Percentiles rank a stretch among this genome's conserved stretches.
Conservation (phyloP, 2,113 vertebrate species). For the Calidris pugnax region DNA sequence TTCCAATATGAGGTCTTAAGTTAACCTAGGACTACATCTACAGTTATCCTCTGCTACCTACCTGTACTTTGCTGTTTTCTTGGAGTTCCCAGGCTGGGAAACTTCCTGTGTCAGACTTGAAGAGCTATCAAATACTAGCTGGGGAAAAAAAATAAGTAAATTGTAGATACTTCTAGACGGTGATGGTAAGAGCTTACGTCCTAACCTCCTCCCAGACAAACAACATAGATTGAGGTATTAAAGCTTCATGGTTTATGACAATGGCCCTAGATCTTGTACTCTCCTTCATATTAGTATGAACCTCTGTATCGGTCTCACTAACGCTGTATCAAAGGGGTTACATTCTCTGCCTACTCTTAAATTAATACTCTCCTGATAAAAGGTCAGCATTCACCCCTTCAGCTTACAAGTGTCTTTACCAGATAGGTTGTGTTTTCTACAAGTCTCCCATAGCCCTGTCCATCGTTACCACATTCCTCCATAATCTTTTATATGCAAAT, state of each 20-base stretch:
- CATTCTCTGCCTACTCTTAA: neutral
- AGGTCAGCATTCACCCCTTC: neutral
- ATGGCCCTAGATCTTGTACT: neutral
- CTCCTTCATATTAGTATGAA: neutral
- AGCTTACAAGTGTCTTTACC: neutral
- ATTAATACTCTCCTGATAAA: neutral
- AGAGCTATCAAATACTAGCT: neutral
- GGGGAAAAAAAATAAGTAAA: neutral
- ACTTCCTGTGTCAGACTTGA: neutral
- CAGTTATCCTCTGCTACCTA: neutral
- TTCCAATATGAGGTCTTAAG: neutral
- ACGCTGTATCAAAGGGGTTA: neutral
- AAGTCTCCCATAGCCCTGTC: neutral
- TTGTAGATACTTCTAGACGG: neutral
- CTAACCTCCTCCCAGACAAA: neutral
- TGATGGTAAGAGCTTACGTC: neutral
- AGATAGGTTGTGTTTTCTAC: neutral
- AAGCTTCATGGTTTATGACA: neutral
- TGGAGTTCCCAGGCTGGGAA: neutral
- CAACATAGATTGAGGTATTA: neutral
- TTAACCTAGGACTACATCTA: neutral
- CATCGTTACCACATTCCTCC: neutral
- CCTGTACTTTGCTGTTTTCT: neutral
- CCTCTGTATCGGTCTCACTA: neutral
- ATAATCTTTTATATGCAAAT: neutral